These are phyloP conservation scores for Calosoma granatense DNA, from an alignment of 1,140 invertebrate genomes.

Conservation along the genomic window DNA sequence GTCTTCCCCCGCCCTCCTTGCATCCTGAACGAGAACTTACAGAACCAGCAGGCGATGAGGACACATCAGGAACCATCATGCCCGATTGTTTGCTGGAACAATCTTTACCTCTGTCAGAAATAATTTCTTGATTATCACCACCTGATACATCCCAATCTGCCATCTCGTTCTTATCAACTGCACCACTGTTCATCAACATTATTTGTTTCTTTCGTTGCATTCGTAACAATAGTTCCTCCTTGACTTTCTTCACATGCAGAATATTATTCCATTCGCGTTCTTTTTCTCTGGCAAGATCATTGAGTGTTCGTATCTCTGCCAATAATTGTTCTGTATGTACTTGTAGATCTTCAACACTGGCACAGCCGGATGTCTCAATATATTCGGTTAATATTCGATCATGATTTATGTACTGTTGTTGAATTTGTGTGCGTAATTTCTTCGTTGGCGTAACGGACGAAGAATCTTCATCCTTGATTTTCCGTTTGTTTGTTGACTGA, in stretches of 20 bases:
- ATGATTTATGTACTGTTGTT: slow-evolving; percentile 42
- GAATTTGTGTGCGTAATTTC: slow-evolving; percentile 41
- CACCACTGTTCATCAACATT: slow-evolving; percentile 26
- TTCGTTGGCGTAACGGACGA: slow-evolving; percentile 30
- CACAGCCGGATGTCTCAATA: slow-evolving; percentile 43
- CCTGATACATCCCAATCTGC: slow-evolving; percentile 9
- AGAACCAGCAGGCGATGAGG: background rate
- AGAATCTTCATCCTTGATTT: slow-evolving; percentile 25
- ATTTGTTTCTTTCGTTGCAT: slow-evolving; percentile 56
- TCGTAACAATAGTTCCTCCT: slow-evolving; percentile 64
- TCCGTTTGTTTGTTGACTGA: slow-evolving; percentile 13
- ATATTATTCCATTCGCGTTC: slow-evolving; percentile 79
- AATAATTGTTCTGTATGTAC: slow-evolving; percentile 45
- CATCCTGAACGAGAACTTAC: background rate
- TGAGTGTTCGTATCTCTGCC: slow-evolving; percentile 51
- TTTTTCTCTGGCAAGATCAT: slow-evolving; percentile 58
- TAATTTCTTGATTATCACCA: background rate
- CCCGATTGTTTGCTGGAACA: background rate
- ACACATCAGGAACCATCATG: background rate
- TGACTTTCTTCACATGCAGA: slow-evolving; percentile 64
- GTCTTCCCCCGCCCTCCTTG: background rate
- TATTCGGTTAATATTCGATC: slow-evolving; percentile 48
- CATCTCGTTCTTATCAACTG: slow-evolving; percentile 19
- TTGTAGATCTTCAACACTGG: slow-evolving; percentile 46
- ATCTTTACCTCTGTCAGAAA: background rate